Evolutionary conservation across 2,113 vertebrate genomes (phyloP).

Genomic region (Taxidea taxus): DNA sequence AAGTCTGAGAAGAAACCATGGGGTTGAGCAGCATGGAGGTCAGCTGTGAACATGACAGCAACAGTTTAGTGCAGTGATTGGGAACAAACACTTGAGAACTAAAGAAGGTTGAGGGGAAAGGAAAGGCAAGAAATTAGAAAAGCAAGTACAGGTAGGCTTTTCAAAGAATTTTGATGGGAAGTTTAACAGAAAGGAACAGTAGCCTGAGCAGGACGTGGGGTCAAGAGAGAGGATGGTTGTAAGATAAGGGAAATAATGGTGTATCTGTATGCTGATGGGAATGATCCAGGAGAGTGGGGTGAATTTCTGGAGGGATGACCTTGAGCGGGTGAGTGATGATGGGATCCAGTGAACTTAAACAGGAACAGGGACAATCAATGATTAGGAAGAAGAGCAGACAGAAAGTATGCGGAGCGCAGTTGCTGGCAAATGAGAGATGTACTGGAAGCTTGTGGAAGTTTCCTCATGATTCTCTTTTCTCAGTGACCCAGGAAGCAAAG

Average conservation of each 20-base stretch:
- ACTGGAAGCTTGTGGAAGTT: not conserved
- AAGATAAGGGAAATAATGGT: not conserved
- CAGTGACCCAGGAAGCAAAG: not conserved
- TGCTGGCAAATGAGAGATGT: not conserved
- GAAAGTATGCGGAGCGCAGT: accelerated
- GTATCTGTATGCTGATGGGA: not conserved
- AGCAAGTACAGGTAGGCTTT: not conserved
- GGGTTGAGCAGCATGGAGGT: not conserved
- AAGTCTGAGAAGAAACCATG: not conserved
- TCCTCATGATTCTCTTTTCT: not conserved
- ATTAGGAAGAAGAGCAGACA: not conserved
- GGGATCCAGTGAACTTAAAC: not conserved
- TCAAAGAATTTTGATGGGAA: not conserved
- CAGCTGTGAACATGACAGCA: not conserved
- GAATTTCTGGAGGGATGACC: not conserved
- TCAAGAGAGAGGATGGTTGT: not conserved
- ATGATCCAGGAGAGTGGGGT: not conserved
- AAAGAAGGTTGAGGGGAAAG: not conserved
- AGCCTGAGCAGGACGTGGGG: not conserved
- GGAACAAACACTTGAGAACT: not conserved
- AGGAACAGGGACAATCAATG: not conserved
- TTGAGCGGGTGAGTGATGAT: not conserved
- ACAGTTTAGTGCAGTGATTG: not conserved
- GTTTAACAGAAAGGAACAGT: not conserved
- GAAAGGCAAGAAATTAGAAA: not conserved